phyloP scores from a whole-genome alignment of 2,797 vertebrate species.

The Pteronotus mesoamericanus region DNA sequence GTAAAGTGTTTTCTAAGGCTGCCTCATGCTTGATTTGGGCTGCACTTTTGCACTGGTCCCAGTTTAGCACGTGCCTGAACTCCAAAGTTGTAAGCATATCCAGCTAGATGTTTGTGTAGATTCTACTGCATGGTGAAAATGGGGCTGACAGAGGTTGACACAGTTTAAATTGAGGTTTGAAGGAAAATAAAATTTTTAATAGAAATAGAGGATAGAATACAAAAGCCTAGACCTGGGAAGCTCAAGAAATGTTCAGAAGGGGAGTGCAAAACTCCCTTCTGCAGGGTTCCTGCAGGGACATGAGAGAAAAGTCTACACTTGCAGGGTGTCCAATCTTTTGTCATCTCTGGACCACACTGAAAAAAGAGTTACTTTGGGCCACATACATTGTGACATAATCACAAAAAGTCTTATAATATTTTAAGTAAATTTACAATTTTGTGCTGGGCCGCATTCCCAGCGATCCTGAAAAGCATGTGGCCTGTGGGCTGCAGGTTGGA shows the following conservation, averaged over 20 bases:
- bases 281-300: not conserved
- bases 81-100: not conserved
- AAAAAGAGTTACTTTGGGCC: too few species aligned
- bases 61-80: not conserved
- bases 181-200: not conserved
- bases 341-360: too few species aligned
- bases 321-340: too few species aligned
- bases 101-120: not conserved
- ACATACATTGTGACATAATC: too few species aligned
- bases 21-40: not conserved
- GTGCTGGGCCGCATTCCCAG: too few species aligned
- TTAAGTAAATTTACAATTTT: too few species aligned
- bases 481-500: too few species aligned
- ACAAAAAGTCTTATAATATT: too few species aligned
- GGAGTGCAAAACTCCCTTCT: not conserved
- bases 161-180: not conserved
- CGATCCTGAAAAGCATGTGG: too few species aligned
- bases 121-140: not conserved
- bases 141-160: not conserved
- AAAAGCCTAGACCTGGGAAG: not conserved
- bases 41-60: not conserved
- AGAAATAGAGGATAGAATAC: not conserved
- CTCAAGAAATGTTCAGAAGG: not conserved
- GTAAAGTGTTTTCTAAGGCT: not conserved
- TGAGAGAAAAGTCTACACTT: not conserved